phyloP scores from a whole-genome alignment of 2,888 invertebrate genomes.

The Nebria brevicollis region DNA sequence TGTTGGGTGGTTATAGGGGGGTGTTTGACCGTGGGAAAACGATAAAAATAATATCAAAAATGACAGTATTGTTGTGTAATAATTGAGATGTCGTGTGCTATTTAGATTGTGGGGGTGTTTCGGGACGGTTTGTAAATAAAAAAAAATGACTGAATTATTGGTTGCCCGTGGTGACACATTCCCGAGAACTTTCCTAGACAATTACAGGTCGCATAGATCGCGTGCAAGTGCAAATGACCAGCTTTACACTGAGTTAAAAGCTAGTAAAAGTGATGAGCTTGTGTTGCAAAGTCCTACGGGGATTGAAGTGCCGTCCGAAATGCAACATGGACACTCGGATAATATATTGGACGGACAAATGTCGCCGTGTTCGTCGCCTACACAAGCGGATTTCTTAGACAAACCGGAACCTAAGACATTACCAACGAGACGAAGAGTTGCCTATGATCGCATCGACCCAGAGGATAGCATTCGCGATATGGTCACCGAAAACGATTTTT shows the following conservation, averaged over 20 bases:
- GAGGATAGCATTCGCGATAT: conserved; percentile 72
- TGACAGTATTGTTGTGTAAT: background rate
- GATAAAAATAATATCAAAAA: too few species aligned
- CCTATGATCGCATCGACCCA: conserved; percentile 69
- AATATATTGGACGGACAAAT: conserved; percentile 59
- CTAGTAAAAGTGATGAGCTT: conserved; percentile 66
- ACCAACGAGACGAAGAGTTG: conserved; percentile 59
- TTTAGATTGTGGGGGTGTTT: conserved; percentile 7
- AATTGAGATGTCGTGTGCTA: background rate
- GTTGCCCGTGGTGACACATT: conserved; percentile 63
- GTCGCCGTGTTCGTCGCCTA: conserved; percentile 57
- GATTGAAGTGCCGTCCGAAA: conserved; percentile 60
- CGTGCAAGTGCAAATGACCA: conserved; percentile 59
- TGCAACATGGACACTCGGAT: conserved; percentile 64
- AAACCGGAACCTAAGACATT: conserved; percentile 56
- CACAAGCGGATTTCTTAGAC: conserved; percentile 57
- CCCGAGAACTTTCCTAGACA: conserved; percentile 62
- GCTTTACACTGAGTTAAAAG: conserved; percentile 63
- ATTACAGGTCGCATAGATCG: conserved; percentile 58
- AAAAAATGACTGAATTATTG: conserved; percentile 61
- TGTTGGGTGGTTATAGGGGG: background rate
- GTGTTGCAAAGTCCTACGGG: conserved; percentile 64
- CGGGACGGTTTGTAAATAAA: conserved; percentile 36
- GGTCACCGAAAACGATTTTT: conserved; percentile 71
- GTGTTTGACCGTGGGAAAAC: background rate